These are phyloP conservation scores for Pocota personata DNA, from an alignment of 2,888 invertebrate genomes.

Conservation along the genomic window DNA sequence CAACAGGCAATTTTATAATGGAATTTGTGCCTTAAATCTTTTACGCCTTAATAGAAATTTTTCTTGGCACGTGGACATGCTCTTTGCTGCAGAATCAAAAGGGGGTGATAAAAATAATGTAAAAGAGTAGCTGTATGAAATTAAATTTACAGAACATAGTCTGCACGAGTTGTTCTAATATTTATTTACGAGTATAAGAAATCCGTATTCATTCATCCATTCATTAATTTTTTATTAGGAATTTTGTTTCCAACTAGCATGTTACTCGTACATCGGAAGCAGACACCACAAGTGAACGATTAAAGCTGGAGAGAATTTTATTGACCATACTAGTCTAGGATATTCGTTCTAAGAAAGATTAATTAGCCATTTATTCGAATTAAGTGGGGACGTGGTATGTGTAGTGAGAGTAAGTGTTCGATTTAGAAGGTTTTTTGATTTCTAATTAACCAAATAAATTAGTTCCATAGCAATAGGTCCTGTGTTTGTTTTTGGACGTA, in stretches of 20 bases:
- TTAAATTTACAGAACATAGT: neutral
- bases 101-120: neutral
- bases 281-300: neutral
- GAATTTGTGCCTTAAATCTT: neutral
- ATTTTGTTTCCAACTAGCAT: neutral
- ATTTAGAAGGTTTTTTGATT: neutral
- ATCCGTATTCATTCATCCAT: neutral
- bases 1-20: neutral
- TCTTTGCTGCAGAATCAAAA: neutral
- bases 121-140: neutral
- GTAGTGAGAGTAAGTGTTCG: neutral
- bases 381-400: too few relatives aligned
- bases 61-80: neutral
- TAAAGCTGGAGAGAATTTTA: neutral
- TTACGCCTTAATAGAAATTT: neutral
- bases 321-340: neutral
- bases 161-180: neutral
- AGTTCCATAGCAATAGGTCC: neutral
- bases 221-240: neutral
- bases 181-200: neutral
- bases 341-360: neutral
- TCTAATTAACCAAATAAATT: neutral
- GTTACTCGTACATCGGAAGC: neutral
- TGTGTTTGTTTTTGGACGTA: neutral
- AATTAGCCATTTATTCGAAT: neutral